Conservation (phyloP, 2,797 vertebrate species). For the Cichlasoma orientale region DNA sequence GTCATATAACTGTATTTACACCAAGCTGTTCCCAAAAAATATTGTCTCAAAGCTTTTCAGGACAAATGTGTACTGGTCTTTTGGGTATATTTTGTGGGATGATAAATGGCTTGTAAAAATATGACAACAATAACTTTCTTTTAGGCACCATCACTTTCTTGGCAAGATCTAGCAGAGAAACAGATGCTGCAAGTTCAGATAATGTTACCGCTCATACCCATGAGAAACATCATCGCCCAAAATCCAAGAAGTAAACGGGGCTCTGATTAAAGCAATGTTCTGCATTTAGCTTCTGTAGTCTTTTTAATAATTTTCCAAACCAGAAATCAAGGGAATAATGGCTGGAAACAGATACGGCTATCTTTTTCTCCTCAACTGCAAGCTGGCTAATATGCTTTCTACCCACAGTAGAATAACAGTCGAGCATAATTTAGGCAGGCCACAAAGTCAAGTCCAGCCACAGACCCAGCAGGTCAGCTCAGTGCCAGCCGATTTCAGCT, state of each 20-base stretch:
- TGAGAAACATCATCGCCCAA: background rate
- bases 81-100: constrained; percentile 12
- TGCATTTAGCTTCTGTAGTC: background rate
- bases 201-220: background rate
- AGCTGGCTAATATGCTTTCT: background rate
- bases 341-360: background rate
- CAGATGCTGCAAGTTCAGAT: constrained; percentile 20
- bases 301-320: background rate
- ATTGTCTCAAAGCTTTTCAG: constrained; percentile 19
- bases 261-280: background rate
- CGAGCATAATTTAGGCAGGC: background rate
- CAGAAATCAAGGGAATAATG: background rate
- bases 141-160: constrained; percentile 9
- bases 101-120: constrained; percentile 23
- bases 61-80: background rate
- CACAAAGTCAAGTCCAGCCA: background rate
- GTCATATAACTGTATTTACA: constrained; percentile 54
- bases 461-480: background rate
- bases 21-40: background rate
- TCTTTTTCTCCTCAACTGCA: background rate
- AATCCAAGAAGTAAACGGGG: background rate
- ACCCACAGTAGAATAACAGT: background rate
- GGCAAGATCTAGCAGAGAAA: constrained; percentile 1
- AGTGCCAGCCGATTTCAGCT: rapidly evolving
- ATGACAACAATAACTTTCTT: constrained; percentile 3